Conservation (phyloP, 2,888 invertebrate genomes). For the Sabatieria punctata region DNA sequence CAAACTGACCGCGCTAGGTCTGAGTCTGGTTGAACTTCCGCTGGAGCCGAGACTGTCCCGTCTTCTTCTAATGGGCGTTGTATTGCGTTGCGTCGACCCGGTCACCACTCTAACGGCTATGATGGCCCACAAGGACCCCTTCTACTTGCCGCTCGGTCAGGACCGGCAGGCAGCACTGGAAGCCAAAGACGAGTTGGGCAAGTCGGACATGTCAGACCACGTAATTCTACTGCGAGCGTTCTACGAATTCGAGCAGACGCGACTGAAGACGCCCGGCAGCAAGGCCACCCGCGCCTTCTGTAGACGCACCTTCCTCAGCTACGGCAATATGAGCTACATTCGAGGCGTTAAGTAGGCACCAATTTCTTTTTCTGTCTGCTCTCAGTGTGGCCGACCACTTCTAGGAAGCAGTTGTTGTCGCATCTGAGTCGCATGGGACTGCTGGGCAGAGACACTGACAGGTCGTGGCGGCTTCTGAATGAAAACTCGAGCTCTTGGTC, state of each 20-base stretch:
- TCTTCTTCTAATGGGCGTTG: slow-evolving; percentile 69
- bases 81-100: slow-evolving; percentile 79
- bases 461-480: too few species aligned
- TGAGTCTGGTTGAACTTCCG: slow-evolving; percentile 71
- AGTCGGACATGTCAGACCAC: slow-evolving; percentile 69
- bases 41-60: slow-evolving; percentile 80
- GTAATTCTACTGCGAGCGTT: slow-evolving; percentile 62
- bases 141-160: slow-evolving; percentile 49
- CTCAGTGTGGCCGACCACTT: background rate
- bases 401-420: slow-evolving; percentile 18
- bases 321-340: slow-evolving; percentile 74
- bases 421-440: slow-evolving; percentile 21
- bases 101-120: slow-evolving; percentile 73
- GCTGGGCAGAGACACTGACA: too few species aligned
- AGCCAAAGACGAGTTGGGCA: slow-evolving; percentile 52
- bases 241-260: too few species aligned
- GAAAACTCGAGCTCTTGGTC: slow-evolving; percentile 68
- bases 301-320: slow-evolving; percentile 54
- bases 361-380: background rate
- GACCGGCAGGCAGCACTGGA: slow-evolving; percentile 45
- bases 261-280: background rate
- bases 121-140: slow-evolving; percentile 52
- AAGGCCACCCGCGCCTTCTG: too few species aligned
- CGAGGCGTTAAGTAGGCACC: slow-evolving; percentile 49
- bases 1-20: slow-evolving; percentile 67